Evolutionary conservation across 2,888 invertebrate genomes (phyloP).

Genomic region (Zelleria hepariella): DNA sequence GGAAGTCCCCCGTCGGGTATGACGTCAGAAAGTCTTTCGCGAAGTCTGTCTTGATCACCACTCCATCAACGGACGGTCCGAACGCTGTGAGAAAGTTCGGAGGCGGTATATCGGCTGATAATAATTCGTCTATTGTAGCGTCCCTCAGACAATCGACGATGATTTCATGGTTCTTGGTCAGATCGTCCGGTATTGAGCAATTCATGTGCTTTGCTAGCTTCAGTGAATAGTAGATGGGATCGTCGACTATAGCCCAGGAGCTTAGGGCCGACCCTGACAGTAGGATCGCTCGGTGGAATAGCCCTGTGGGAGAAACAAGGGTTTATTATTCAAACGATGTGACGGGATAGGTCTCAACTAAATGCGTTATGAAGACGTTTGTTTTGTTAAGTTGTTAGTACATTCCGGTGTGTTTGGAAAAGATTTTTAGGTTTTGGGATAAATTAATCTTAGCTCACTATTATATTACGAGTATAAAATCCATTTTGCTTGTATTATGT

Average conservation of each 20-base stretch:
- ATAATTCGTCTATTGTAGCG: slow-evolving; percentile 79
- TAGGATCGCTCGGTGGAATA: slow-evolving; percentile 89
- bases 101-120: slow-evolving; percentile 82
- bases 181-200: slow-evolving; percentile 85
- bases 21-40: slow-evolving; percentile 83
- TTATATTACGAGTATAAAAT: background rate
- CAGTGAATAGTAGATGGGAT: slow-evolving; percentile 85
- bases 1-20: slow-evolving; percentile 76
- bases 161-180: slow-evolving; percentile 84
- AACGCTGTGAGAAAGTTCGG: slow-evolving; percentile 90
- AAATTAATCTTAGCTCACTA: background rate
- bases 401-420: no score
- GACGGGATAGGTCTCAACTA: background rate
- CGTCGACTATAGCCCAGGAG: slow-evolving; percentile 92
- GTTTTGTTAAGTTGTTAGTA: background rate
- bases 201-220: slow-evolving; percentile 86
- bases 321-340: background rate
- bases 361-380: background rate
- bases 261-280: slow-evolving; percentile 90
- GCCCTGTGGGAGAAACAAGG: slow-evolving; percentile 59
- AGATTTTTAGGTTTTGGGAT: no score
- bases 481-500: background rate
- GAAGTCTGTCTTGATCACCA: slow-evolving; percentile 91
- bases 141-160: slow-evolving; percentile 89
- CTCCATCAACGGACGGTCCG: slow-evolving; percentile 94